Percentiles rank a stretch among this genome's conserved stretches.
Conservation (phyloP, 2,797 vertebrate species). For the Crocodylus rhombifer region DNA sequence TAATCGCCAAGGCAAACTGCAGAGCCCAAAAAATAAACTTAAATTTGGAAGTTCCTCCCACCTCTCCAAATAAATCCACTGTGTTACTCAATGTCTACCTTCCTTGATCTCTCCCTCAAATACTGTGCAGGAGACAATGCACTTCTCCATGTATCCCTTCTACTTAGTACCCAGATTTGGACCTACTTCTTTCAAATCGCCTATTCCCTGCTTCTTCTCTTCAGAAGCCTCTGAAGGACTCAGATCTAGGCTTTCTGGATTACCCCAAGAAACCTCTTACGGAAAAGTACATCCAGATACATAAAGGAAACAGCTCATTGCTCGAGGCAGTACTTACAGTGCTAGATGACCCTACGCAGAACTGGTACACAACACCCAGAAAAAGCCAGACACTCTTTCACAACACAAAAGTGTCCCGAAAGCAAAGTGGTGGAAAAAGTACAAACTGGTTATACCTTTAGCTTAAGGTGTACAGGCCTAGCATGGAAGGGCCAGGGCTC, state of each 20-base stretch:
- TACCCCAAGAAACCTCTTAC: not conserved
- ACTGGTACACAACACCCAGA: fast-evolving
- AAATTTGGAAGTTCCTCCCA: not conserved
- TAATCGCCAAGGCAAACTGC: too few species aligned
- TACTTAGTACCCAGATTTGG: not conserved
- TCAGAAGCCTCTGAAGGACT: not conserved
- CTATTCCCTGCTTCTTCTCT: not conserved
- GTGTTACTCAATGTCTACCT: not conserved
- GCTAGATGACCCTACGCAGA: not conserved
- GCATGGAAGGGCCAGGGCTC: too few species aligned
- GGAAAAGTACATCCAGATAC: not conserved
- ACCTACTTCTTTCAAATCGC: not conserved
- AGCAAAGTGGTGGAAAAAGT: not conserved
- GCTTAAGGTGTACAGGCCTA: too few species aligned
- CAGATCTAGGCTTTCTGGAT: not conserved
- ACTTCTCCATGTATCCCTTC: fast-evolving
- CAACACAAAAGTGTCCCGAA: not conserved
- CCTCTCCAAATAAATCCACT: not conserved
- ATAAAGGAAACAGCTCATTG: not conserved
- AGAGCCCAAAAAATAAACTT: not conserved
- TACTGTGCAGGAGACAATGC: not conserved
- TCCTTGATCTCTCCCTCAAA: not conserved
- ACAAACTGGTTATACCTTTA: not conserved
- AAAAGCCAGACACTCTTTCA: fast-evolving
- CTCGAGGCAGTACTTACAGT: not conserved